A percentile compares a stretch with the other conserved stretches of the same genome.
phyloP scores from a whole-genome alignment of 2,888 invertebrate species.

The Dexiosoma caninum region DNA sequence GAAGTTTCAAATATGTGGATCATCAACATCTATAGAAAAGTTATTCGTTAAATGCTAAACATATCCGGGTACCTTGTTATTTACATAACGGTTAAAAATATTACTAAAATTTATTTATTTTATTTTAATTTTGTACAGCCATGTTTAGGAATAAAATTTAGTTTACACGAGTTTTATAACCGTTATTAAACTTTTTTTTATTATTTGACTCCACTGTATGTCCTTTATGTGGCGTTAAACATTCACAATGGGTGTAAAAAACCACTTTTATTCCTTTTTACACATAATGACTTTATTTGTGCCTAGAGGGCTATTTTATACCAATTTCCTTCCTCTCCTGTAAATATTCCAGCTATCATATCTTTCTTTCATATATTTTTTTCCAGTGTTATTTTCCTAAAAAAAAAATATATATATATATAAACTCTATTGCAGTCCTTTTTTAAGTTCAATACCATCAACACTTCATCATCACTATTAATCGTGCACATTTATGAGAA shows the following conservation, averaged over 20 bases:
- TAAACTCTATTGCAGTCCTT: slow-evolving; percentile 4
- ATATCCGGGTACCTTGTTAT: too few relatives aligned
- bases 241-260: slow-evolving; percentile 24
- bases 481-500: not conserved
- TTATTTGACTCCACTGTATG: not conserved
- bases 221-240: not conserved
- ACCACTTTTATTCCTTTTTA: slow-evolving; percentile 57
- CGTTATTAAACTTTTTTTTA: too few relatives aligned
- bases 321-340: slow-evolving; percentile 53
- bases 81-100: too few relatives aligned
- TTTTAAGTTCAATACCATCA: slow-evolving; percentile 49
- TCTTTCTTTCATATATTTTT: slow-evolving; percentile 1
- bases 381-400: slow-evolving; percentile 10
- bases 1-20: too few relatives aligned
- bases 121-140: too few relatives aligned
- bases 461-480: slow-evolving; percentile 58
- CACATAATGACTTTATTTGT: slow-evolving; percentile 61
- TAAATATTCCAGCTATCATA: slow-evolving; percentile 3
- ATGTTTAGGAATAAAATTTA: too few relatives aligned
- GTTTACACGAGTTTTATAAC: too few relatives aligned
- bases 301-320: slow-evolving; percentile 61
- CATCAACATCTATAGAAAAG: too few relatives aligned
- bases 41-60: too few relatives aligned
- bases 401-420: too few relatives aligned
- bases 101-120: too few relatives aligned